Conservation (phyloP, 2,888 invertebrate genomes). For the Brachyptera putata region DNA sequence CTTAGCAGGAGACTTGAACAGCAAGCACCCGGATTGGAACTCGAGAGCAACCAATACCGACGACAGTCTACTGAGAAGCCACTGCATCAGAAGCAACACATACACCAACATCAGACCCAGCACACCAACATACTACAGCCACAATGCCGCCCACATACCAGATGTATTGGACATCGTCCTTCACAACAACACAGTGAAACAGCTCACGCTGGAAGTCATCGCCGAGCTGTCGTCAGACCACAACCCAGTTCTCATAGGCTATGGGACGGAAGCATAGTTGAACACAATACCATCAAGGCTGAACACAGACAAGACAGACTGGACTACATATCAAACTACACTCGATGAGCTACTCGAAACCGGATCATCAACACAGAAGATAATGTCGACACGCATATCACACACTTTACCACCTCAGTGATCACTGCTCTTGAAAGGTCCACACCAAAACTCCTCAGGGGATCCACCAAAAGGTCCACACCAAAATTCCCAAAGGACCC, state of each 20-base stretch:
- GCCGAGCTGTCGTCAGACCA: background rate
- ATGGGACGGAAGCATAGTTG: background rate
- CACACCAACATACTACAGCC: background rate
- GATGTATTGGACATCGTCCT: background rate
- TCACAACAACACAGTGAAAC: background rate
- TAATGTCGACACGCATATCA: background rate
- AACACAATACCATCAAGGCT: background rate
- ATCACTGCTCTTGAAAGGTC: background rate
- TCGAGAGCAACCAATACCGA: background rate
- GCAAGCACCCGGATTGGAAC: constrained; percentile 5
- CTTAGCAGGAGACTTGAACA: constrained; percentile 15
- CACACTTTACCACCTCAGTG: background rate
- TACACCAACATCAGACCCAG: background rate
- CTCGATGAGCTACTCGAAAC: background rate
- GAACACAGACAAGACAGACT: background rate
- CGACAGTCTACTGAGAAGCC: background rate
- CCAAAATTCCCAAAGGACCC: no score
- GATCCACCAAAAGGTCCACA: no score
- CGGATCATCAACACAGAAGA: background rate
- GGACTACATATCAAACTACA: background rate
- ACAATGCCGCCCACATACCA: background rate
- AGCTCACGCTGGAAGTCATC: background rate
- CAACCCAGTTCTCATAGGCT: background rate
- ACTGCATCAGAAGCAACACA: no score
- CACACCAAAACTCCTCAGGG: background rate